These are phyloP conservation scores for Papilio gigon DNA, from an alignment of 2,888 invertebrate genomes.

Conservation along the genomic window DNA sequence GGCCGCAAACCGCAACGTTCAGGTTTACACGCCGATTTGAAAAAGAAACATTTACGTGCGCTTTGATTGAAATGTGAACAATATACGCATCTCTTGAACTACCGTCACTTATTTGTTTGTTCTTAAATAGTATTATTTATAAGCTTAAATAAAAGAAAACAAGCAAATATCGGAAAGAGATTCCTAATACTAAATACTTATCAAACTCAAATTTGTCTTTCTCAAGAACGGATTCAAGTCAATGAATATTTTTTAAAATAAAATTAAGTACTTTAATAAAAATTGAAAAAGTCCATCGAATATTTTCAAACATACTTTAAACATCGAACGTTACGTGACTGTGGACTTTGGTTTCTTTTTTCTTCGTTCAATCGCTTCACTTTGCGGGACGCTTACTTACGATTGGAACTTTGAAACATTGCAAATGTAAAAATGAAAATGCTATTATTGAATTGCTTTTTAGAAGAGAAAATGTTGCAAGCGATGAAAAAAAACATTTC, in stretches of 20 bases:
- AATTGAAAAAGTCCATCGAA: not conserved
- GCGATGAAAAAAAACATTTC: not conserved
- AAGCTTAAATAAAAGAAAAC: too few relatives aligned
- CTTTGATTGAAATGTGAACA: not conserved
- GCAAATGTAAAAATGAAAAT: not conserved
- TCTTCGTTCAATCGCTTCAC: not conserved
- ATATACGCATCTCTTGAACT: not conserved
- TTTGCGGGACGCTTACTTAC: not conserved
- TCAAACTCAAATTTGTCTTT: too few relatives aligned
- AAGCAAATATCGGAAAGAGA: too few relatives aligned
- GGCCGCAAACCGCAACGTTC: not conserved
- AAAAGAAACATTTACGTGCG: not conserved
- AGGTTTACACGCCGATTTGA: not conserved
- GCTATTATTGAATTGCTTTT: not conserved
- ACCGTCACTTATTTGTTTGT: too few relatives aligned
- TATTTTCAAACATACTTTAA: slow-evolving; percentile 1
- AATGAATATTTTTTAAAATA: too few relatives aligned
- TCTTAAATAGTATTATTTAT: too few relatives aligned
- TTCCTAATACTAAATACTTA: too few relatives aligned
- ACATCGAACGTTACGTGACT: slow-evolving; percentile 3
- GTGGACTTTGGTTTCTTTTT: not conserved
- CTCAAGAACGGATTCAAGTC: too few relatives aligned
- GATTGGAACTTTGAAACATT: not conserved
- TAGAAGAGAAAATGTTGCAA: not conserved
- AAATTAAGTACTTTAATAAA: not conserved